A percentile compares a stretch with the other conserved stretches of the same genome.
phyloP scores from a whole-genome alignment of 2,888 invertebrate genomes.

The Merodon equestris region DNA sequence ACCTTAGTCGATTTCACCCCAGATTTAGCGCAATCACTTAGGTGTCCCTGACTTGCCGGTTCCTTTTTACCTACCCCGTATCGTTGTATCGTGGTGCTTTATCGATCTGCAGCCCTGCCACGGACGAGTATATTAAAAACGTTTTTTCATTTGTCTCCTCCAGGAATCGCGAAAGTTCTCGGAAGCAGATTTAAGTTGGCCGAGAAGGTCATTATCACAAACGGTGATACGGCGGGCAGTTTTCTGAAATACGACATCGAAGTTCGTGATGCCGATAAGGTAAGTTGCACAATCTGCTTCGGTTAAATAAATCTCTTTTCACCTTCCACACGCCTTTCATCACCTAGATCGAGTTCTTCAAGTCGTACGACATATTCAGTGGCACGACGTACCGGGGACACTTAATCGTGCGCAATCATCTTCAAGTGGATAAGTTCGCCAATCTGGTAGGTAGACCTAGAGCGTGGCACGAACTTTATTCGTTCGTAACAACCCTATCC shows the following conservation, averaged over 20 bases:
- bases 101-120: slow-evolving; percentile 10
- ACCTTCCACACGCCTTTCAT: not conserved
- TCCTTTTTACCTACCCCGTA: slow-evolving; percentile 67
- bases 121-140: no score
- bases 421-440: slow-evolving; percentile 77
- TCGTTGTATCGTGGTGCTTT: slow-evolving; percentile 60
- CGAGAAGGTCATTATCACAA: slow-evolving; percentile 77
- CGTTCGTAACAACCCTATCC: slow-evolving; percentile 7
- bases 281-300: slow-evolving; percentile 65
- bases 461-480: slow-evolving; percentile 35
- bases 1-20: slow-evolving; percentile 63
- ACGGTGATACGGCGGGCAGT: slow-evolving; percentile 75
- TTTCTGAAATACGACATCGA: slow-evolving; percentile 78
- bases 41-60: slow-evolving; percentile 70
- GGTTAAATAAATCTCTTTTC: slow-evolving; percentile 16
- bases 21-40: slow-evolving; percentile 74
- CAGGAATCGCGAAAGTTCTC: slow-evolving; percentile 76
- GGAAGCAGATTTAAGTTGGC: slow-evolving; percentile 75
- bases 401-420: slow-evolving; percentile 78
- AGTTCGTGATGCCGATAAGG: slow-evolving; percentile 78
- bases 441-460: slow-evolving; percentile 76
- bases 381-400: slow-evolving; percentile 76
- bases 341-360: slow-evolving; percentile 77
- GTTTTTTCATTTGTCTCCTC: slow-evolving; percentile 23
- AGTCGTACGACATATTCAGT: slow-evolving; percentile 78